Base-by-base conservation (phyloP, 1,140 invertebrate genomes). In the Orchesella cincta region DNA sequence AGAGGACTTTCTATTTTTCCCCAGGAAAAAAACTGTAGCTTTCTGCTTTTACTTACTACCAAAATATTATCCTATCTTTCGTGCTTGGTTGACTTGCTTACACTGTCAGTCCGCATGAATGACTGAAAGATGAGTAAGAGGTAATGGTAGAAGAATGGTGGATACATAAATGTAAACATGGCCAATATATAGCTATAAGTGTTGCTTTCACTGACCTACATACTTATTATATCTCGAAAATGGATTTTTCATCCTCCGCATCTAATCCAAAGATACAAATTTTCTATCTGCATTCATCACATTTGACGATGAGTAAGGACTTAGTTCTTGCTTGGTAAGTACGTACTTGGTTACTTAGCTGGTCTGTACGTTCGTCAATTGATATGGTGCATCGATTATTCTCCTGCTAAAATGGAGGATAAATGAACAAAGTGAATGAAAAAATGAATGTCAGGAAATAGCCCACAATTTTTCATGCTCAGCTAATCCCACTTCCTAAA, bases 61-160 rank as follows among this genome's bases (percentile, higher is more conserved):
- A 57, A 57, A 57, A 57, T 57, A 57, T 57, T 57, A 57, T 57
- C 52, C 52, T 57, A 57, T 57, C 52, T 57, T 57, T 57, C 52
- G 14, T 57, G 23, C 52, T 57, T 57, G 12, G 52, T n/a, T 57
- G 52, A 57, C 8, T 23, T 57, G 52, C 23, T 57, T 23, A 14
- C 23, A 14, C 52, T 57, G 52, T 57, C 52, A 5, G 14, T 57
- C 23, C 23, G 52, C 52, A 57, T 57, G 23, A 26, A 3, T 57
- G 52, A 23, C 52, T 57, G 52, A 57, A n/a, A 3, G 52, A 57
- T 57, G 52, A 57, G 23, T 57, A 14, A 5, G 12, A 26, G 5
- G 23, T 57, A 26, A 26, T 57, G 39, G 8, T 20, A 20, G 8
- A 20, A 46, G 39, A 20, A 46, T 8, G 8, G 8, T 46, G 39